Conservation (phyloP, 1,140 invertebrate species). For the Conus ventricosus region DNA sequence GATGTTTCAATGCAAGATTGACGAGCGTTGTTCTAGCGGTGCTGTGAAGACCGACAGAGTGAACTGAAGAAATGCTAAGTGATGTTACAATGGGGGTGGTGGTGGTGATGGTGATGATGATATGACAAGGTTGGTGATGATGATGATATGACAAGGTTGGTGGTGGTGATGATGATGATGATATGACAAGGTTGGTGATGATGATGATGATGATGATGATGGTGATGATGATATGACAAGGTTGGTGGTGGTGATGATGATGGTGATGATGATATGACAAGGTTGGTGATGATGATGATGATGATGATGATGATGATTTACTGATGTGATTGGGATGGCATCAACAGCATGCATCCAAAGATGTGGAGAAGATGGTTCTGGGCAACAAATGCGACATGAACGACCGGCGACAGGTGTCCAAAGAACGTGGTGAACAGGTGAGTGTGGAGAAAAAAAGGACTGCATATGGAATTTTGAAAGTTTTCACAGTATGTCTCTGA, state of each 20-base stretch:
- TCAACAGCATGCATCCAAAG: conserved; percentile 96
- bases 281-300: background rate
- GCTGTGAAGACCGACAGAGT: too few relatives aligned
- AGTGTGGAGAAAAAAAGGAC: background rate
- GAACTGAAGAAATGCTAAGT: too few relatives aligned
- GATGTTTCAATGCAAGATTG: too few relatives aligned
- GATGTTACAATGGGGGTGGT: too few relatives aligned
- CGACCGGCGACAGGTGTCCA: conserved; percentile 94
- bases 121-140: too few relatives aligned
- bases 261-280: background rate
- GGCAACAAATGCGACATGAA: conserved; percentile 99
- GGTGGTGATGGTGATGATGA: too few relatives aligned
- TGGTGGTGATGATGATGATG: too few relatives aligned
- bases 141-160: too few relatives aligned
- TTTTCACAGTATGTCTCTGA: too few relatives aligned
- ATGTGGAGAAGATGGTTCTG: conserved; percentile 99
- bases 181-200: too few relatives aligned
- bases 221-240: background rate
- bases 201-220: conserved; percentile 5
- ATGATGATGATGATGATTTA: background rate
- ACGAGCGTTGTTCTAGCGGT: too few relatives aligned
- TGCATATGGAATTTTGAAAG: background rate
- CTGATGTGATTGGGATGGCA: background rate
- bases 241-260: background rate
- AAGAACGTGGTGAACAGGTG: conserved; percentile 87